phyloP scores from a whole-genome alignment of 2,797 vertebrate species.

The Gymnopithys bicolor region DNA sequence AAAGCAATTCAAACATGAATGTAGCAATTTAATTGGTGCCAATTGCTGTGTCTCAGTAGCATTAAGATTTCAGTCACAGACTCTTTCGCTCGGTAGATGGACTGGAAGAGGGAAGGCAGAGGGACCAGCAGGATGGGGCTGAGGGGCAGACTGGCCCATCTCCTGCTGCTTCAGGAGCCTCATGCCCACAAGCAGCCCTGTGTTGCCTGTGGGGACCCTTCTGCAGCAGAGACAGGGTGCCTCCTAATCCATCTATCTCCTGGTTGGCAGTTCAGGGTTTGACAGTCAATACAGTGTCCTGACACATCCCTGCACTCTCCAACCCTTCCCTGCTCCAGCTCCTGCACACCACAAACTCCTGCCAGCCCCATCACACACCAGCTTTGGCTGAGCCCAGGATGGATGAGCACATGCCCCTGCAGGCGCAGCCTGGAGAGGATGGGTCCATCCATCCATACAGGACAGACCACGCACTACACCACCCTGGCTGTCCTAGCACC shows the following conservation, averaged over 20 bases:
- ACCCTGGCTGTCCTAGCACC: neutral
- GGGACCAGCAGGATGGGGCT: neutral
- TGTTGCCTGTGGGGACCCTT: neutral
- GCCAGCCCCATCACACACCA: neutral
- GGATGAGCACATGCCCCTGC: neutral
- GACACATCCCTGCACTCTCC: neutral
- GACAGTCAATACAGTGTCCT: neutral
- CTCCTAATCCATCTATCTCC: neutral
- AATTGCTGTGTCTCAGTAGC: constrained; percentile 69
- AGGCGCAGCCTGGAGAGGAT: neutral
- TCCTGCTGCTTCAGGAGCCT: neutral
- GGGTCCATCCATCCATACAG: neutral
- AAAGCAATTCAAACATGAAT: constrained; percentile 80
- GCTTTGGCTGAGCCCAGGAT: accelerated
- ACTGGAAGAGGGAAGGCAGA: constrained; percentile 32
- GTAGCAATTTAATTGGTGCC: constrained; percentile 79
- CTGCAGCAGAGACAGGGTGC: neutral
- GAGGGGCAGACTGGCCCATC: neutral
- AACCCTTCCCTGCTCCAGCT: neutral
- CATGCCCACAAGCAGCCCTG: accelerated
- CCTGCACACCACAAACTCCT: neutral
- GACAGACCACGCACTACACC: neutral
- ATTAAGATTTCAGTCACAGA: constrained; percentile 75
- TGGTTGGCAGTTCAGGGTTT: neutral
- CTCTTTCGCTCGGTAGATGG: neutral